Percentiles rank a stretch among this genome's conserved stretches.
Evolutionary conservation across 2,797 vertebrate genomes (phyloP).

Genomic region (Pristis pectinata): DNA sequence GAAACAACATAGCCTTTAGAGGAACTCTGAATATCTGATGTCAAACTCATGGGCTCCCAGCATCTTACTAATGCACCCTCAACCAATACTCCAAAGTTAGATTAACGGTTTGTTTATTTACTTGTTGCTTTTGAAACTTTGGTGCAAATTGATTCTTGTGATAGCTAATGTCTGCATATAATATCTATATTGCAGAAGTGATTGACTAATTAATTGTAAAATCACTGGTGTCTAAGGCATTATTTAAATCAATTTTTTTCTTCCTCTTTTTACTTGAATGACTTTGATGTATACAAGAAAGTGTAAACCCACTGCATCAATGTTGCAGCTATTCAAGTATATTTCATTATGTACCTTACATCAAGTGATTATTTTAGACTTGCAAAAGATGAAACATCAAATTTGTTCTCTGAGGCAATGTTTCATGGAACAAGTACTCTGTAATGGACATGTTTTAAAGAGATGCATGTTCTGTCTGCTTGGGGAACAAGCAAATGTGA

Average conservation of each 20-base stretch:
- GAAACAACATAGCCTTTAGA: too few species aligned
- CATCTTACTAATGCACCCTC: neutral
- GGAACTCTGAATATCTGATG: too few species aligned
- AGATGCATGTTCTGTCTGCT: neutral
- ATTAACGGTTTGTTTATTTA: neutral
- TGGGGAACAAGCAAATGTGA: neutral
- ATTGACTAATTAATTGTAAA: neutral
- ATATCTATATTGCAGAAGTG: neutral
- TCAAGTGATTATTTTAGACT: neutral
- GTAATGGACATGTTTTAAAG: neutral
- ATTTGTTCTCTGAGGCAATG: neutral
- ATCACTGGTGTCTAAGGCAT: neutral
- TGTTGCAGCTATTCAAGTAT: neutral
- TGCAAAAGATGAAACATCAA: neutral
- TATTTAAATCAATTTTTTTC: neutral
- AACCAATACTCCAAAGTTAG: neutral
- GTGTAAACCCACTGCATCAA: neutral
- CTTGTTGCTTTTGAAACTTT: neutral
- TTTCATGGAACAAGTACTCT: neutral
- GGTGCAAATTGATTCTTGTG: neutral
- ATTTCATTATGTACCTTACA: neutral
- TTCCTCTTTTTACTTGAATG: neutral
- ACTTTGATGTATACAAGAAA: neutral
- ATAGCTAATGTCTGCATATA: neutral
- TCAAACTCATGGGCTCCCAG: neutral